Evolutionary conservation across 2,113 vertebrate species (phyloP), one percentile per base, ranked within the genome.

Genomic region (Sebastes fasciatus): DNA sequence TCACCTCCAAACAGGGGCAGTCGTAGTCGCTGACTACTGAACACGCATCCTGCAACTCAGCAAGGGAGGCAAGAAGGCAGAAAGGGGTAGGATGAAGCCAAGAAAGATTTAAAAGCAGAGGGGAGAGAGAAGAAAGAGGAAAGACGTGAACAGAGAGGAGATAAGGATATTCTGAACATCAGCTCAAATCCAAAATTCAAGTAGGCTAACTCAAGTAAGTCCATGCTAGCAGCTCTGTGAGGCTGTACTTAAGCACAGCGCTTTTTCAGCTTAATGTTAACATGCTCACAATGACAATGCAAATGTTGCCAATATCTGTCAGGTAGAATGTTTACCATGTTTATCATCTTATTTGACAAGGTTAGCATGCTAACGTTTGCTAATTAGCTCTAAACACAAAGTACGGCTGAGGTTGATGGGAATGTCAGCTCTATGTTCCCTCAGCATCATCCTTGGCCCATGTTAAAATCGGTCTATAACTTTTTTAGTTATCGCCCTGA

Each of bases 1-100:
- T 87, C 48, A 43, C n/a, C 3, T 96, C 94, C 0, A 66, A 86
- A 17, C 86, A 89, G 6, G 92, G 91, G 76, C 86, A 91, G 80
- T 95, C 93, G 40, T 93, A 93, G 48, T 97, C 95, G 61, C 86
- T 93, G 68, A 96, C 95, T 23, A 85, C 65, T 19, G 94, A 96
- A 69, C 92, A 92, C 0, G 94, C 81, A 68, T 97, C 97, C 97
- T 98, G 91, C 43, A 70, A 9, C 40, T 34, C 8, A 48, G 71
- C 1, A 2, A 45, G 19, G 12, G 0, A 61, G 34, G 4, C 12
- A 73, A 16, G 14, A 43, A 61, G 34, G 4, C 12, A 73, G 19
- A 19, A 43, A 46, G n/a, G 3, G 49, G 58, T 4, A n/a, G 16
- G 12, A 16, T 4, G 12, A 21, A 58, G 64, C 34, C 16, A 11